Conservation (phyloP, 2,113 vertebrate genomes). For the Lampris incognitus region DNA sequence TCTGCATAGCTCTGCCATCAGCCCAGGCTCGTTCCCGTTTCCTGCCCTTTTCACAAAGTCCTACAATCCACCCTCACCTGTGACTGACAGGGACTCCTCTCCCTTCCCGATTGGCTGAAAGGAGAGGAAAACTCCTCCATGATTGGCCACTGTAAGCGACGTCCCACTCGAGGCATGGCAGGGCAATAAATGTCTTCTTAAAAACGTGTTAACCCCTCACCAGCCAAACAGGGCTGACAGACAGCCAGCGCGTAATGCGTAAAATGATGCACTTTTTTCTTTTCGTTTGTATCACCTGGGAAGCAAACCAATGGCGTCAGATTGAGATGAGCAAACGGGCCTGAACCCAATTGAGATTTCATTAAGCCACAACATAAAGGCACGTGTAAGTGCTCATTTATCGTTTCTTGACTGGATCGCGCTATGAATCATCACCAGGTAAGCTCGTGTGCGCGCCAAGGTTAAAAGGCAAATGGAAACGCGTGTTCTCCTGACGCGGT, state of each 20-base stretch:
- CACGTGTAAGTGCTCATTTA: neutral
- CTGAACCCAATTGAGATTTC: neutral
- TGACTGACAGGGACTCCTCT: conserved; percentile 82
- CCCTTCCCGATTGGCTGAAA: conserved; percentile 71
- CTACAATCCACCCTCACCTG: conserved; percentile 82
- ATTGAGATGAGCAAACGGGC: neutral
- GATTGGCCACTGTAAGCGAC: conserved; percentile 82
- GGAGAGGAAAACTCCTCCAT: conserved; percentile 5
- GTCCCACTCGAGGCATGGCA: conserved; percentile 56
- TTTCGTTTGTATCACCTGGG: neutral
- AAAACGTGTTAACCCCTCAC: conserved; percentile 76
- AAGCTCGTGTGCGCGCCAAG: conserved; percentile 26
- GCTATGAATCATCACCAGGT: conserved; percentile 30
- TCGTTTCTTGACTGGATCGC: neutral
- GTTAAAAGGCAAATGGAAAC: neutral
- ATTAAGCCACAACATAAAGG: neutral
- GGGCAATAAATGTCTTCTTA: conserved; percentile 54
- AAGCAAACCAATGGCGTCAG: neutral
- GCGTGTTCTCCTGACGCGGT: neutral
- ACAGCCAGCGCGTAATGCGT: conserved; percentile 12
- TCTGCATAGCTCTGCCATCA: conserved; percentile 72
- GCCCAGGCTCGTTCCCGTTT: conserved; percentile 64
- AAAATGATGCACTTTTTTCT: neutral
- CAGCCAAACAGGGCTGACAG: conserved; percentile 3
- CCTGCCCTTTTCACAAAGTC: conserved; percentile 79